Base-by-base conservation (phyloP, 2,113 vertebrate species). In the Actenoides hombroni region DNA sequence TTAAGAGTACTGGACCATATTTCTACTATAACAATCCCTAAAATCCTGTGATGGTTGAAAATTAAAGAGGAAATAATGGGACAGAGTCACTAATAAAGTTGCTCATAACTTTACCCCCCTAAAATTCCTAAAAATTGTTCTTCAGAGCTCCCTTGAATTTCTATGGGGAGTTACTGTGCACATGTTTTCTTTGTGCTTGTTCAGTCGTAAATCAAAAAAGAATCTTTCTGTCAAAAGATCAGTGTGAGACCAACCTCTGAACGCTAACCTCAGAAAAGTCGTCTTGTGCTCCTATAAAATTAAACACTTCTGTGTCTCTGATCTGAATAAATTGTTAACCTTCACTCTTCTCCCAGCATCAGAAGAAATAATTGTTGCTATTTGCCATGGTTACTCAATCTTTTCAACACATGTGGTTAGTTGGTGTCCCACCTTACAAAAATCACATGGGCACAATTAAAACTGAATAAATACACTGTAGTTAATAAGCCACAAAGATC, bases 281-380 rank as follows among this genome's bases (percentile, higher is more conserved):
- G 35, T 9, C 48, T 77, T 87, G 29, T 60, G 56, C 46, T 85
- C 53, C 61, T 64, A 57, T 53, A 92, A 78, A 94, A 90, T 88
- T 44, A 91, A 60, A 39, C 40, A 33, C 10, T 92, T 94, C 35
- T 61, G 11, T 73, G 37, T 70, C 59, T 91, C 39, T 89, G 13
- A 60, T 93, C 42, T 87, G 68, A 94, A 68, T 53, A 82, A 65
- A 21, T n/a, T 65, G 44, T 94, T 92, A 96, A 93, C 63, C 44
- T 44, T 79, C 78, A 76, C 37, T 44, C n/a, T 91, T 80, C 86
- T 35, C 24, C 51, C 40, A 74, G 13, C 49, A 65, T 59, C 44
- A 63, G 42, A 46, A 94, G 64, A 75, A 90, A 74, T 71, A 86
- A 88, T 86, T 83, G 67, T 73, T 90, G 65, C 48, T 76, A 26